Conservation (phyloP, 2,113 vertebrate species). For the Mionectes macconnelli region DNA sequence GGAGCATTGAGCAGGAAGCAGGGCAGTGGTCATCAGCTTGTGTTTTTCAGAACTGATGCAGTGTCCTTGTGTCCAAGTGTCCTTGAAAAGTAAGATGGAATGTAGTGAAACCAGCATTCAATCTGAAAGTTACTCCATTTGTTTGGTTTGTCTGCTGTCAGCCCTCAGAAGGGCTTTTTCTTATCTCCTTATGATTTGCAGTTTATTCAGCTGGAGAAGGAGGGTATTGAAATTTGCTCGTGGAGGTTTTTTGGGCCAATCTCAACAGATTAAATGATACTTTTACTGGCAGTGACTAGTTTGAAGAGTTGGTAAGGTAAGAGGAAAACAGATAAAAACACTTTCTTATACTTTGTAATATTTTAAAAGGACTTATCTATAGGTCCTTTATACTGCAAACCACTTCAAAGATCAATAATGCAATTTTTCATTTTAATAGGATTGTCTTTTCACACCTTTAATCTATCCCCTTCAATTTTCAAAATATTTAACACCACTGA, state of each 20-base stretch:
- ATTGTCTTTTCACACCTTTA: not conserved
- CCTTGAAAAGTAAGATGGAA: constrained; percentile 1
- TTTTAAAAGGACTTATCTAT: not conserved
- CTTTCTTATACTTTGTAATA: not conserved
- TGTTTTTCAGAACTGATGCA: not conserved
- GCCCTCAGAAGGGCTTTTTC: not conserved
- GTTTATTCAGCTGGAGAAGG: not conserved
- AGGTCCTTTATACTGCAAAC: not conserved
- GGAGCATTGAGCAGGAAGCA: not conserved
- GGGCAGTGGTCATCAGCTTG: not conserved
- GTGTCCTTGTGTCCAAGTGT: not conserved
- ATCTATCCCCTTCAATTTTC: not conserved
- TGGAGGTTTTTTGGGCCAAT: not conserved
- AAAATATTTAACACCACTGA: not conserved
- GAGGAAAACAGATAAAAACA: not conserved
- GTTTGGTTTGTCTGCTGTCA: not conserved
- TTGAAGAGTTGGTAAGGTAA: not conserved
- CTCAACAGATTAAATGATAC: not conserved
- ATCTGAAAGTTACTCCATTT: not conserved
- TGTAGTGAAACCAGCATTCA: not conserved
- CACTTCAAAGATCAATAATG: not conserved
- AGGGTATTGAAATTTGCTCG: not conserved
- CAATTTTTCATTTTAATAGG: not conserved
- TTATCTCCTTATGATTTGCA: constrained; percentile 9
- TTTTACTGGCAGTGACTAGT: not conserved